Percentiles rank a stretch among this genome's conserved stretches.
Conservation (phyloP, 2,888 invertebrate species). For the Phytoseiulus persimilis region DNA sequence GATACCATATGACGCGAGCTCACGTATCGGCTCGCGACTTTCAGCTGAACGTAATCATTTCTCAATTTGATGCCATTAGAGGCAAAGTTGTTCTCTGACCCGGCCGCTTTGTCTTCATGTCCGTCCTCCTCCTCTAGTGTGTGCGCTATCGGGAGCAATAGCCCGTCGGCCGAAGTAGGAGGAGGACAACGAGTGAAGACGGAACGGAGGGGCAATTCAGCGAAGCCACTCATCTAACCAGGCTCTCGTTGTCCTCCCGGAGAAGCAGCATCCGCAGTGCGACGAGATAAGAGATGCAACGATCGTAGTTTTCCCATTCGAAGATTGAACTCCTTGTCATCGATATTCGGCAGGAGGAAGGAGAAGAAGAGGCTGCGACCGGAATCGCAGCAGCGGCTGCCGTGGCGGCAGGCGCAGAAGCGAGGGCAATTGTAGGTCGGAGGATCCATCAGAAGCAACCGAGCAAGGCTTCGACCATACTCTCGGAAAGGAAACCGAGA, state of each 20-base stretch:
- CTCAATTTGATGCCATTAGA: background rate
- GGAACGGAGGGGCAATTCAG: background rate
- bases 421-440: slow-evolving; percentile 5
- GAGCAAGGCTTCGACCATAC: background rate
- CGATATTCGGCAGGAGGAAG: background rate
- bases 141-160: background rate
- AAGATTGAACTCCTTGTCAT: slow-evolving; percentile 5
- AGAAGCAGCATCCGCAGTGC: background rate
- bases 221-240: background rate
- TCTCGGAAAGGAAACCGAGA: background rate
- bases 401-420: background rate
- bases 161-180: background rate
- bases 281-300: slow-evolving; percentile 5
- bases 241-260: background rate
- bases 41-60: background rate
- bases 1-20: background rate
- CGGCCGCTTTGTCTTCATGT: background rate
- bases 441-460: background rate
- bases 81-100: background rate
- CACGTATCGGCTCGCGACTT: background rate
- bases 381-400: background rate
- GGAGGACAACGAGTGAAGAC: background rate
- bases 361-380: background rate
- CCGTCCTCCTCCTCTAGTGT: background rate
- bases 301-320: background rate